Percentiles rank a stretch among this genome's conserved stretches.
phyloP scores from a whole-genome alignment of 2,113 vertebrate species.

The Petrocephalus microphthalmus region DNA sequence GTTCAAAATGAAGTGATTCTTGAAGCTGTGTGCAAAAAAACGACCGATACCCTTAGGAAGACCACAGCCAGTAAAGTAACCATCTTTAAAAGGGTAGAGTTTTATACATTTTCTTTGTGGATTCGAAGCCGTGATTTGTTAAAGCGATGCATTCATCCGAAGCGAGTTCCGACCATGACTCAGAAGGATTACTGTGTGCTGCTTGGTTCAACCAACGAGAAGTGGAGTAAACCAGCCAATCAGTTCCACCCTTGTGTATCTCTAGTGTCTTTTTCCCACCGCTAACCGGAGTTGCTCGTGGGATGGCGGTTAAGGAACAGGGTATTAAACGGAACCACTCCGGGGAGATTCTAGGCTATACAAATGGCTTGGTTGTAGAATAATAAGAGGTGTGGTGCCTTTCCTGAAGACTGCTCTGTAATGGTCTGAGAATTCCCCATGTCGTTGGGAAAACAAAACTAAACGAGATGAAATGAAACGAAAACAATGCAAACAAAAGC shows the following conservation, averaged over 20 bases:
- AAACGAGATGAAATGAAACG: neutral
- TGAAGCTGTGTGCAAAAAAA: neutral
- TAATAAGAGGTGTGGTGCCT: neutral
- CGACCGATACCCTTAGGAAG: neutral
- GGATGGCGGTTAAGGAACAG: neutral
- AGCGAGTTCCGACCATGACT: no score
- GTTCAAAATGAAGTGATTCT: neutral
- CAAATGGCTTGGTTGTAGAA: neutral
- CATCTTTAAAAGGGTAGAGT: neutral
- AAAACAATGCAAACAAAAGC: no score
- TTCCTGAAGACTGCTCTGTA: neutral
- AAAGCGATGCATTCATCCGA: neutral
- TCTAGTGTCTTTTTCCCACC: neutral
- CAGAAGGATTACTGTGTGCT: neutral
- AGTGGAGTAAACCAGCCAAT: neutral
- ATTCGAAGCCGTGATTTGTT: neutral
- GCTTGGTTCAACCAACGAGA: neutral
- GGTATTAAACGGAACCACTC: neutral
- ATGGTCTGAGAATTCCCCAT: neutral
- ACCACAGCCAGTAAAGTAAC: neutral
- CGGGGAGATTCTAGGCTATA: neutral
- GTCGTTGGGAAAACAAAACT: neutral
- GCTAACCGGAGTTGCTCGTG: neutral
- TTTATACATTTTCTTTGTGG: neutral
- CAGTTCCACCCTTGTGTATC: neutral